A percentile compares a stretch with the other conserved stretches of the same genome.
Conservation (phyloP, 2,113 vertebrate genomes). For the Motacilla tschutschensis region DNA sequence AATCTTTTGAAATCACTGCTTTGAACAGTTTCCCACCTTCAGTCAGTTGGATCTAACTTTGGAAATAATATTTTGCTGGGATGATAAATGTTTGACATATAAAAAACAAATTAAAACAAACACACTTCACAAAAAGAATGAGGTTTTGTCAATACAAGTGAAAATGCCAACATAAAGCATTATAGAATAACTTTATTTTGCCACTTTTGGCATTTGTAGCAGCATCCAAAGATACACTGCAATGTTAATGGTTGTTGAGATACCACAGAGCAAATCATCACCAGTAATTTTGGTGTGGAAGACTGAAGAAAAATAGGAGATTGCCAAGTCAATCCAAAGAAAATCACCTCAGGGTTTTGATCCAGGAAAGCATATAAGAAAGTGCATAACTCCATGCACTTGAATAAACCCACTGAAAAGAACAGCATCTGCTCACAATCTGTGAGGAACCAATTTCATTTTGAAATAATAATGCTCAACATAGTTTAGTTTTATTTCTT, state of each 20-base stretch:
- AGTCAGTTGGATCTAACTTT: neutral
- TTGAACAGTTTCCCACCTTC: neutral
- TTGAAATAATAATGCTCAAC: neutral
- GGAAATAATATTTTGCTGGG: neutral
- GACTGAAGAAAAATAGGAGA: neutral
- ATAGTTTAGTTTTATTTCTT: neutral
- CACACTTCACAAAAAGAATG: neutral
- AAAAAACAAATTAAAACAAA: constrained; percentile 7
- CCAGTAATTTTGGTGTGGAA: neutral
- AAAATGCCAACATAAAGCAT: neutral
- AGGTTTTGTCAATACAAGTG: neutral
- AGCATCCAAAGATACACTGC: neutral
- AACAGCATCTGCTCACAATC: neutral
- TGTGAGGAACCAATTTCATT: neutral
- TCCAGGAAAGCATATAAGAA: neutral
- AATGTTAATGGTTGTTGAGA: neutral
- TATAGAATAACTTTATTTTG: neutral
- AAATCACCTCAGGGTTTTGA: neutral
- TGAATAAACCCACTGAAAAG: neutral
- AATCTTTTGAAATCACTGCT: neutral
- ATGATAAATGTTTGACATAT: neutral
- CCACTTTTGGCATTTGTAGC: neutral
- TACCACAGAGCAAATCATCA: neutral
- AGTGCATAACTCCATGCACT: neutral
- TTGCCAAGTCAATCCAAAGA: neutral